Conservation (phyloP, 2,888 invertebrate genomes). For the Heliconius aoede region DNA sequence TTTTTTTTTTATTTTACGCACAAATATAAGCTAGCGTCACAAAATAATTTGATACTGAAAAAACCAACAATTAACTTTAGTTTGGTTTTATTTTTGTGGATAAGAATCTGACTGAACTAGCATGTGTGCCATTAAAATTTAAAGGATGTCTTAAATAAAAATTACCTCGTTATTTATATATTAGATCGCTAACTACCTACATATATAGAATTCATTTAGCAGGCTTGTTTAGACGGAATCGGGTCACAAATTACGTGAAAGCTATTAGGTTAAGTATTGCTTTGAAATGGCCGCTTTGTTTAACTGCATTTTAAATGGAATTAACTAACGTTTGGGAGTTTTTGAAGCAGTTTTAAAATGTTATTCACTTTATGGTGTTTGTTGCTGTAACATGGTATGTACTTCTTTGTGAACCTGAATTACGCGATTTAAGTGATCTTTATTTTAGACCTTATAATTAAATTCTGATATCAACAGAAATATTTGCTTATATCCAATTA, state of each 20-base stretch:
- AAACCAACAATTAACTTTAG: too few relatives aligned
- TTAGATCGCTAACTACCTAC: not conserved
- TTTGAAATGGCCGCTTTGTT: slow-evolving; percentile 37
- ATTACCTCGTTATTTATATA: not conserved
- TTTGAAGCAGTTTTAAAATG: slow-evolving; percentile 17
- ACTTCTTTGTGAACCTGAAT: not conserved
- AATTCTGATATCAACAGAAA: too few relatives aligned
- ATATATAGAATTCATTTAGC: slow-evolving; percentile 16
- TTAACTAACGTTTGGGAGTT: slow-evolving; percentile 21
- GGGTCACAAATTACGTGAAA: slow-evolving; percentile 41
- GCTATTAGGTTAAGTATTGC: slow-evolving; percentile 41
- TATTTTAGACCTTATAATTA: too few relatives aligned
- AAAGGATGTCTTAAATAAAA: not conserved
- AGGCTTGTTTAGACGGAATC: slow-evolving; percentile 35
- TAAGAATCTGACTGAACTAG: too few relatives aligned
- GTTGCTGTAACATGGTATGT: slow-evolving; percentile 6
- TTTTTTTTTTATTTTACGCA: not conserved
- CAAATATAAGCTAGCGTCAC: not conserved
- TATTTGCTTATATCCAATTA: too few relatives aligned
- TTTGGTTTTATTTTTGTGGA: too few relatives aligned
- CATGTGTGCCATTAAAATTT: not conserved
- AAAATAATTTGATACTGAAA: too few relatives aligned
- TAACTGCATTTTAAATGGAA: slow-evolving; percentile 32
- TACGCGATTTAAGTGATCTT: not conserved
- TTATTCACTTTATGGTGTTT: slow-evolving; percentile 12